These are phyloP conservation scores for Triops longicaudatus DNA, from an alignment of 1,140 invertebrate species.

Conservation along the genomic window DNA sequence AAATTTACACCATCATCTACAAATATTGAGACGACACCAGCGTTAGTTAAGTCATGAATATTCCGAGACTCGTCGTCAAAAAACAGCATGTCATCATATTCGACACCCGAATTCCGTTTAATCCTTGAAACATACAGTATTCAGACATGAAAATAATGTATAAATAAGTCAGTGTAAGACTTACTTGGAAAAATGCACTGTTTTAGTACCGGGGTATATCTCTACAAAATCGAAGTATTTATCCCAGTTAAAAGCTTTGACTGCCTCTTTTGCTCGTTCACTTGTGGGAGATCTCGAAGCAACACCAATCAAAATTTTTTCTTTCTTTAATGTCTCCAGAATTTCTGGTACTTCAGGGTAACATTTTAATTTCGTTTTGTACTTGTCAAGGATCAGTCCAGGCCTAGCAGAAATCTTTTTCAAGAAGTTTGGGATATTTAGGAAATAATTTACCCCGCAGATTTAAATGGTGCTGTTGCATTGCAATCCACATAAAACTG, in stretches of 20 bases:
- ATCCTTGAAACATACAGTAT: neutral
- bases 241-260: neutral
- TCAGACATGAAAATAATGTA: neutral
- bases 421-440: neutral
- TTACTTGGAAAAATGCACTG: neutral
- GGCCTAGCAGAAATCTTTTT: neutral
- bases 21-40: neutral
- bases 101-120: neutral
- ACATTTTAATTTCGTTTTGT: neutral
- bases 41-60: neutral
- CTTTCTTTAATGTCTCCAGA: neutral
- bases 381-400: neutral
- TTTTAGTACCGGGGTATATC: neutral
- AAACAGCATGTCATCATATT: neutral
- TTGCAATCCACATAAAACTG: neutral
- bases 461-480: neutral
- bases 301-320: neutral
- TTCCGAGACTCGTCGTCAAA: neutral
- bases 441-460: neutral
- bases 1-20: neutral
- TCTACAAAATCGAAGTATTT: constrained; percentile 12
- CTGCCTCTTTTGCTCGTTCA: neutral
- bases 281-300: neutral
- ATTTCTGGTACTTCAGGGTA: neutral
- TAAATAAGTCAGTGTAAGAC: neutral